Evolutionary conservation across 2,797 vertebrate genomes (phyloP).

Genomic region (Phalanger gymnotis): DNA sequence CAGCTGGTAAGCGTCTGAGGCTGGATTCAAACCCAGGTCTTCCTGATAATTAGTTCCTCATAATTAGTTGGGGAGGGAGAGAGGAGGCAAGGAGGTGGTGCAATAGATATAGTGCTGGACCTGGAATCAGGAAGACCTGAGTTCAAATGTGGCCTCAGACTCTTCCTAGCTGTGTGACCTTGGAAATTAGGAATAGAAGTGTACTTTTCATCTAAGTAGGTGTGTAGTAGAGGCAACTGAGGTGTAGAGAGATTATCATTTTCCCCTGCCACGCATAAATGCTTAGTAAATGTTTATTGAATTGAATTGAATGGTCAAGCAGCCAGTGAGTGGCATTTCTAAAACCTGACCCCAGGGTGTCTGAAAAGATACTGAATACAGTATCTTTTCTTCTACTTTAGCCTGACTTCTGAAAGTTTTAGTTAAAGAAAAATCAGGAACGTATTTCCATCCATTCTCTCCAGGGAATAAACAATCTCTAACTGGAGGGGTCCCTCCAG

Average conservation of each 20-base stretch:
- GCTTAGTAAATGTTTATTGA: neutral
- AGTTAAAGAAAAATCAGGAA: slow-evolving; percentile 31
- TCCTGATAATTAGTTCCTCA: too few species aligned
- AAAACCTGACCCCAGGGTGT: neutral
- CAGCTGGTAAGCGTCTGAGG: neutral
- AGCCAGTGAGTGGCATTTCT: neutral
- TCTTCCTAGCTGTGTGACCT: too few species aligned
- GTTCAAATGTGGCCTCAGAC: too few species aligned
- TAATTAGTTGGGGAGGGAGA: too few species aligned
- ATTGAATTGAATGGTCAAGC: neutral
- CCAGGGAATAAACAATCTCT: neutral
- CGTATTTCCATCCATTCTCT: slow-evolving; percentile 5
- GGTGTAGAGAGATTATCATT: neutral
- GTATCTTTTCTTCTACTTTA: neutral
- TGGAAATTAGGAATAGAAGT: neutral
- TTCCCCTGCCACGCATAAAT: neutral
- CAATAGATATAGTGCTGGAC: too few species aligned
- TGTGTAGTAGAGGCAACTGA: neutral
- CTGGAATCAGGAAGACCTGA: too few species aligned
- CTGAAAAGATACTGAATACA: too few species aligned
- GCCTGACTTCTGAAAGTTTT: neutral
- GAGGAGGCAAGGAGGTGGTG: too few species aligned
- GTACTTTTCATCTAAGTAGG: neutral
- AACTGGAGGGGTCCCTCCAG: slow-evolving; percentile 16
- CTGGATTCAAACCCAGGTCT: neutral